These are phyloP conservation scores for Tiphia femorata DNA, from an alignment of 2,888 invertebrate genomes.

Conservation along the genomic window DNA sequence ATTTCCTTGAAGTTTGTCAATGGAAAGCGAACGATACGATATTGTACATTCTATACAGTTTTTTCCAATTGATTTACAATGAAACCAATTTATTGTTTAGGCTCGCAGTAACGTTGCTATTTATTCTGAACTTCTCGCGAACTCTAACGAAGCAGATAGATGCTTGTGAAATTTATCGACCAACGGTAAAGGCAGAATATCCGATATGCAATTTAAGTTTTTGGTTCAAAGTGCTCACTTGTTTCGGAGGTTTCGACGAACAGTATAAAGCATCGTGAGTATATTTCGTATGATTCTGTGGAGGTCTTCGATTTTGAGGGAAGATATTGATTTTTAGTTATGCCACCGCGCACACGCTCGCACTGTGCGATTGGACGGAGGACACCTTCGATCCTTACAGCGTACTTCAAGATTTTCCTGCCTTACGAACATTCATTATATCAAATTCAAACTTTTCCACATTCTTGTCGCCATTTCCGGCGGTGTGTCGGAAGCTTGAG, in stretches of 20 bases:
- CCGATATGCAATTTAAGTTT: no score
- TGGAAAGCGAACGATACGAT: no score
- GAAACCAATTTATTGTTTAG: no score
- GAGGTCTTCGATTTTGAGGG: no score
- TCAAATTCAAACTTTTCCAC: slow-evolving; percentile 51
- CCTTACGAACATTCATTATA: slow-evolving; percentile 50
- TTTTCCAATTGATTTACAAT: no score
- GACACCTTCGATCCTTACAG: slow-evolving; percentile 50
- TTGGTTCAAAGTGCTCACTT: no score
- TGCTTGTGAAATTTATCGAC: slow-evolving; percentile 11
- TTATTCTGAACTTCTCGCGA: not conserved
- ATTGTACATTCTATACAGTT: no score
- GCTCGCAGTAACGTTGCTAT: no score
- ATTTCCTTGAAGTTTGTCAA: no score
- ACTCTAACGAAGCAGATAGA: slow-evolving; percentile 8
- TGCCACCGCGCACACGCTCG: slow-evolving; percentile 19
- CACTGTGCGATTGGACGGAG: slow-evolving; percentile 51
- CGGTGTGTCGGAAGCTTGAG: slow-evolving; percentile 47
- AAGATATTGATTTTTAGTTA: slow-evolving; percentile 15
- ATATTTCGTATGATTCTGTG: no score
- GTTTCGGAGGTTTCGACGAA: slow-evolving; percentile 43
- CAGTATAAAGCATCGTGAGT: slow-evolving; percentile 38
- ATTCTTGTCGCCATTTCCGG: slow-evolving; percentile 49
- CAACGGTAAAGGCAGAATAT: not conserved
- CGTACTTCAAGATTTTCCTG: slow-evolving; percentile 48